Evolutionary conservation across 1,140 invertebrate genomes (phyloP), one percentile per base, ranked within the genome.

Genomic region (Helicorthomorpha holstii): DNA sequence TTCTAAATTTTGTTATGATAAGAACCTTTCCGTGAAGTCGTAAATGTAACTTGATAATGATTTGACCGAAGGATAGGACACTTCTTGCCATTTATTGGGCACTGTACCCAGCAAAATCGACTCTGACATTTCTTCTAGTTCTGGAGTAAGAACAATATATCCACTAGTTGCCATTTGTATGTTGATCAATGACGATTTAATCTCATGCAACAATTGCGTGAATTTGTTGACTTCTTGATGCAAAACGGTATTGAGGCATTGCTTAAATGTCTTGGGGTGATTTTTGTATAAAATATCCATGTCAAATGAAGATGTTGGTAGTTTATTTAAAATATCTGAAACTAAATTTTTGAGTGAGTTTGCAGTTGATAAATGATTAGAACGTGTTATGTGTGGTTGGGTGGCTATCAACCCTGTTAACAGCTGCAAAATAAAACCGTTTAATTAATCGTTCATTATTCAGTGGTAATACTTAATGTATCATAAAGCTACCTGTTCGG

Each of bases 21-120:
- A n/a, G n/a, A 96, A 69, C 57, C 91, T 77, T 2, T 75, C 75
- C 0, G 94, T 59, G 58, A 97, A 82, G 68, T 97, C 91, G 55
- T 76, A 78, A 29, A 95, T 73, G 63, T 95, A 97, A 61, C 84
- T 83, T 67, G 85, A 85, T 19, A 96, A 69, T 1, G 90, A 85
- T 64, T 96, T 96, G 2, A 95, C 66, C 3, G 88, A 94, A 3
- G 92, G 91, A 69, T 96, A 97, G 2, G 90, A 90, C 59, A 78
- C 80, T 58, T 74, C 75, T 49, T 78, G 78, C 90, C 90, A 96
- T 58, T 84, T 71, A 16, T 67, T 67, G 1, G 90, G 89, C 25
- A 70, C 86, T 69, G 78, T 84, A 3, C 82, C 83, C 44, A 79
- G 82, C 44, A 88, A 70, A 56, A 95, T 85, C 51, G 84, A 83